Evolutionary conservation across 2,797 vertebrate genomes (phyloP), one percentile per base, ranked within the genome.

Genomic region (Galaxias olidus): DNA sequence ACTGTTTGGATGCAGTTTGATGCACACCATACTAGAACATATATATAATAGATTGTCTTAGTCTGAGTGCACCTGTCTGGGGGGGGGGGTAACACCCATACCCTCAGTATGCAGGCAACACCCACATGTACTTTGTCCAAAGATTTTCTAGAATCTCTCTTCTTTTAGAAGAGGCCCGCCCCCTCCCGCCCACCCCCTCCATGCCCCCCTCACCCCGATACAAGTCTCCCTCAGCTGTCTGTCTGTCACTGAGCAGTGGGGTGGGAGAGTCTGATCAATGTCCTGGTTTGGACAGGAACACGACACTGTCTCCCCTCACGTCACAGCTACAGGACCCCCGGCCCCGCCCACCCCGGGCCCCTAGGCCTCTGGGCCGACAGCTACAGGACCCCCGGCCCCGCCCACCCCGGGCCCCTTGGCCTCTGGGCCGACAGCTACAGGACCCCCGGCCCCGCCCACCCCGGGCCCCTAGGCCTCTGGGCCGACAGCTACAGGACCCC

Each of bases 241-340:
- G 46, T 61, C 46, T 50, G 46, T 61, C 44, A 13, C 17, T 48
- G 59, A 47, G 59, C 19, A 10, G 40, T 66, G 72, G 67, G 30
- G 1, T 59, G 51, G 41, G 54, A 61, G 86, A 72, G 53, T 74
- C 73, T 92, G 91, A 93, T 93, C 91, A 92, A 89, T 89, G 84
- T 78, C 60, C 65, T 61, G 74, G 59, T 71, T 77, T 78, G 84
- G 80, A 81, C 82, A 62, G 77, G 80, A 81, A 87, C 84, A 84
- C 52, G 68, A 73, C 77, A 47, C 52, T 50, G 74, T 86, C 80
- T 54, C 83, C 74, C 79, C 56, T 50, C 12, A 13, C 9, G 56
- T 17, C 1, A 59, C 71, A 59, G 72, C 14, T 81, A 88, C 75
- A 79, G 81, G 82, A 84, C 78, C 61, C 76, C 72, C 82, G 90